These are phyloP conservation scores for Lapara coniferarum DNA, from an alignment of 2,888 invertebrate genomes.

Conservation along the genomic window DNA sequence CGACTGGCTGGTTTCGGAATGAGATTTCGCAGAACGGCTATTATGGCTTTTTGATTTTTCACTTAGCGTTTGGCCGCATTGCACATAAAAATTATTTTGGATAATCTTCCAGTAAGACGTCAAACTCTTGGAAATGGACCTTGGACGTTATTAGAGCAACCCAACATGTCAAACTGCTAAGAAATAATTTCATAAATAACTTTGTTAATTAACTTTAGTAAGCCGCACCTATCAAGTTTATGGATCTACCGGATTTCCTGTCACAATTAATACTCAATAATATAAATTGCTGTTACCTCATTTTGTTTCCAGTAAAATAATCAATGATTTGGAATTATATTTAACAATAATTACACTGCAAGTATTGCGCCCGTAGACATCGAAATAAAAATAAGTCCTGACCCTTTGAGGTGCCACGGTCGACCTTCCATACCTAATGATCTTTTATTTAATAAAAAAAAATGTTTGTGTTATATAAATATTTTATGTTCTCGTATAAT, in stretches of 20 bases:
- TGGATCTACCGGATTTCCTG: constrained; percentile 5
- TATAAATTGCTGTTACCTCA: constrained; percentile 1
- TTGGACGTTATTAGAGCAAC: background rate
- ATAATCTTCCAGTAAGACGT: no score
- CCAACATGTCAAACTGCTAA: background rate
- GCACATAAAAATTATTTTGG: no score
- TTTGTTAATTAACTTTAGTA: background rate
- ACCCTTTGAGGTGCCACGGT: constrained; percentile 40
- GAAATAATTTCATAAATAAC: background rate
- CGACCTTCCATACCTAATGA: constrained; percentile 35
- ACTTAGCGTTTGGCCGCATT: no score
- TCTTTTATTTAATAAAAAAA: constrained; percentile 15
- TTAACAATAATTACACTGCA: no score
- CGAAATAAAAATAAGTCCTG: constrained; percentile 21
- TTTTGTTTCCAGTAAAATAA: background rate
- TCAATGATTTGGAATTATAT: no score
- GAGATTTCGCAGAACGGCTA: no score
- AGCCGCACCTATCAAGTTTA: background rate
- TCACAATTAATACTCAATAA: constrained; percentile 12
- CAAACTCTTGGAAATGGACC: background rate
- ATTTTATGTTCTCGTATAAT: constrained; percentile 5
- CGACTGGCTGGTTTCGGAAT: no score
- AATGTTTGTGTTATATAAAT: constrained; percentile 18
- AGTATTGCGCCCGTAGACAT: background rate
- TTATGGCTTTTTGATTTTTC: no score